Evolutionary conservation across 2,113 vertebrate species (phyloP).

Genomic region (human): DNA sequence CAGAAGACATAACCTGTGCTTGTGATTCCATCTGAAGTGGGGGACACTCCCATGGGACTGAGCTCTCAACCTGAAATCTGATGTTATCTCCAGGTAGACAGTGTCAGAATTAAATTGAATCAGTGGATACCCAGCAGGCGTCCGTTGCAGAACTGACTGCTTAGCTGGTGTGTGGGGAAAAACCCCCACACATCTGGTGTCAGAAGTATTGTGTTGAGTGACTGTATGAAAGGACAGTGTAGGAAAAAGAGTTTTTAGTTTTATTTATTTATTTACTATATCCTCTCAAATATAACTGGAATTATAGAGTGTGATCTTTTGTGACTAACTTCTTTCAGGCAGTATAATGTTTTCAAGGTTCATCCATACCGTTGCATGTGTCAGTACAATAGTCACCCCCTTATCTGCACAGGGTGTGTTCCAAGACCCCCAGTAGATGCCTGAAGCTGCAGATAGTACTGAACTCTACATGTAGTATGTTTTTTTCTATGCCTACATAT

Average conservation of each 20-base stretch:
- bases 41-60: neutral
- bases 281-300: neutral
- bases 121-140: neutral
- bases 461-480: neutral
- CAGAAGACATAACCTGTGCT: neutral
- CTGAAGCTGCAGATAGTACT: neutral
- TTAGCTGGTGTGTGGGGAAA: neutral
- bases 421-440: neutral
- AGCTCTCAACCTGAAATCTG: neutral
- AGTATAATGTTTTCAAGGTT: slow-evolving; percentile 25
- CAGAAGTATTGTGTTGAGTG: neutral
- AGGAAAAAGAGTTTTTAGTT: neutral
- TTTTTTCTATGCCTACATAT: neutral
- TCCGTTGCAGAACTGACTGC: neutral
- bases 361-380: neutral
- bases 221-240: neutral
- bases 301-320: neutral
- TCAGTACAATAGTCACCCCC: neutral
- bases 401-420: neutral
- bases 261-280: neutral
- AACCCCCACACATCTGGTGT: neutral
- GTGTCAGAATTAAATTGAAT: neutral
- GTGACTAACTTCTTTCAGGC: neutral
- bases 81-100: neutral
- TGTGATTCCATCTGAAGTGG: neutral